Conservation (phyloP, 1,140 invertebrate genomes). For the Lasioglossum baleicum region DNA sequence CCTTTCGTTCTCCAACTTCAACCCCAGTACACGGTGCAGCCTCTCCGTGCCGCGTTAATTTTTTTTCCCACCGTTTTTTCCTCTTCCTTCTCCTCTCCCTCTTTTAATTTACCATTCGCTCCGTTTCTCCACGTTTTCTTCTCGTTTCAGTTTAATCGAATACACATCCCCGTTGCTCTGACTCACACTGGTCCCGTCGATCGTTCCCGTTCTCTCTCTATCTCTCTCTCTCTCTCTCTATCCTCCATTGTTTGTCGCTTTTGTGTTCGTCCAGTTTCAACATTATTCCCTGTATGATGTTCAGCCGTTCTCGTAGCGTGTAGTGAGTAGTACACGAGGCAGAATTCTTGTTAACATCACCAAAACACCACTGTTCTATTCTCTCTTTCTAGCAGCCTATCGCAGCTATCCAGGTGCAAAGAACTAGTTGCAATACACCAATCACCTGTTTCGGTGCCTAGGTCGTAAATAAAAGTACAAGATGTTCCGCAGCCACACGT, state of each 20-base stretch:
- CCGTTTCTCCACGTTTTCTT: too few relatives aligned
- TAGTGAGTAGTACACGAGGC: constrained; percentile 78
- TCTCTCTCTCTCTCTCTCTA: too few relatives aligned
- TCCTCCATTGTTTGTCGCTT: constrained; percentile 76
- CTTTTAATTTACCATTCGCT: too few relatives aligned
- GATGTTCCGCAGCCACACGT: constrained; percentile 53
- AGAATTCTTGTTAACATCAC: constrained; percentile 79
- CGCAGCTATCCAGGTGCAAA: constrained; percentile 80
- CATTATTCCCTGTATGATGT: constrained; percentile 72
- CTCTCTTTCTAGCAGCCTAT: constrained; percentile 81
- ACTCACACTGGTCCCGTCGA: too few relatives aligned
- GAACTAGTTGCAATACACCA: constrained; percentile 79
- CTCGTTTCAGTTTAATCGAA: too few relatives aligned
- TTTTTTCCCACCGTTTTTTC: too few relatives aligned
- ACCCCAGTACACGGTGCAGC: too few relatives aligned
- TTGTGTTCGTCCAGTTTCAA: constrained; percentile 78
- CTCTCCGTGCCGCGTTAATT: too few relatives aligned
- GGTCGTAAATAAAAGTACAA: constrained; percentile 64
- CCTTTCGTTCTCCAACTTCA: too few relatives aligned
- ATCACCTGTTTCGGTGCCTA: constrained; percentile 77
- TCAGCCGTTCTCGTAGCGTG: constrained; percentile 76
- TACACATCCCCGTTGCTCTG: too few relatives aligned
- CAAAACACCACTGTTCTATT: constrained; percentile 80
- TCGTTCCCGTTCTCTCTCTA: too few relatives aligned
- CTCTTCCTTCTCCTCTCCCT: too few relatives aligned